Evolutionary conservation across 2,113 vertebrate genomes (phyloP).

Genomic region (Vombatus ursinus): DNA sequence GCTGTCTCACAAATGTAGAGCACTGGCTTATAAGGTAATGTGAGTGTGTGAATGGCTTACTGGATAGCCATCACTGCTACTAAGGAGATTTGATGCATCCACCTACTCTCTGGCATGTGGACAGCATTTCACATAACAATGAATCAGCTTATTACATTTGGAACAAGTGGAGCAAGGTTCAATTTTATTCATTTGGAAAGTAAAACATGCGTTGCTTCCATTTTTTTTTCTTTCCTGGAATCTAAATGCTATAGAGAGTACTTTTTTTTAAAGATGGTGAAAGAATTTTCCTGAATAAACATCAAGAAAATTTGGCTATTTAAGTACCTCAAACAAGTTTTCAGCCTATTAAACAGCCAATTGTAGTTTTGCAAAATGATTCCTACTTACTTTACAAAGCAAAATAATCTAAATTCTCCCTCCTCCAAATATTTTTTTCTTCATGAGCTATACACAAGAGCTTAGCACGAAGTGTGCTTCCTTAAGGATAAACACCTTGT

Average conservation of each 20-base stretch:
- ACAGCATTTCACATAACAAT: background rate
- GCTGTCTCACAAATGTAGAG: background rate
- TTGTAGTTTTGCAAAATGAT: background rate
- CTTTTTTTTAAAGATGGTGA: background rate
- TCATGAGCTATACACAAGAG: background rate
- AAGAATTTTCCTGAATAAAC: background rate
- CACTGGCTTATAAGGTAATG: background rate
- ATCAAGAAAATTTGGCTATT: background rate
- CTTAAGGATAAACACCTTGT: background rate
- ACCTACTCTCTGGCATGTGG: background rate
- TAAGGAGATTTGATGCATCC: background rate
- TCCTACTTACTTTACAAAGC: background rate
- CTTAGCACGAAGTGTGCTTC: background rate
- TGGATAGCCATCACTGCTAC: background rate
- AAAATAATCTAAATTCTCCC: background rate
- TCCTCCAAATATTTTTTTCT: background rate
- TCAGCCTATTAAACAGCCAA: background rate
- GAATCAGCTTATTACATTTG: background rate
- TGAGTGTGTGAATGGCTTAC: background rate
- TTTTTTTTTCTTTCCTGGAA: background rate
- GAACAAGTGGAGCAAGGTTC: background rate
- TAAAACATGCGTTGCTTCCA: background rate
- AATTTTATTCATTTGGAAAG: background rate
- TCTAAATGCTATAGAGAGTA: background rate
- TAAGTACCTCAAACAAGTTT: background rate